Evolutionary conservation across 2,113 vertebrate genomes (phyloP).

Genomic region (Mionectes macconnelli): DNA sequence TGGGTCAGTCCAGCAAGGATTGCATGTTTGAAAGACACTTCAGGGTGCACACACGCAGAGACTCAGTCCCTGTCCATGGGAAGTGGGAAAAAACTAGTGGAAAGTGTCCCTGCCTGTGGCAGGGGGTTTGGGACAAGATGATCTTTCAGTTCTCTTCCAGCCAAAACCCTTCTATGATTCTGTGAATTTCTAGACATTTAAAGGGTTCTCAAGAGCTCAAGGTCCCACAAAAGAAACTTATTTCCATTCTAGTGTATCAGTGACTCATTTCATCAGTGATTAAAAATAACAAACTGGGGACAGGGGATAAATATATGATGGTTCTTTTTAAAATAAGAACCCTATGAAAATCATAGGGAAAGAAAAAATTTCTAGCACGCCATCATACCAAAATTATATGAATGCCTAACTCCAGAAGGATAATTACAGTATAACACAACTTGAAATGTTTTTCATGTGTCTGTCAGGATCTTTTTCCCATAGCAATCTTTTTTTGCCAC

Average conservation of each 20-base stretch:
- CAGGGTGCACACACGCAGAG: not conserved
- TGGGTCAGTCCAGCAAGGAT: not conserved
- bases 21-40: not conserved
- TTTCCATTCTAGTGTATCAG: not conserved
- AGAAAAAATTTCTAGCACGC: not conserved
- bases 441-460: slow-evolving; percentile 45
- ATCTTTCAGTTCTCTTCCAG: not conserved
- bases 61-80: not conserved
- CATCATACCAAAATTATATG: slow-evolving; percentile 29
- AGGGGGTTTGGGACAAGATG: not conserved
- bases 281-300: not conserved
- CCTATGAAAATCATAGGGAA: slow-evolving; percentile 12
- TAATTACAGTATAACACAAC: slow-evolving; percentile 54
- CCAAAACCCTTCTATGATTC: not conserved
- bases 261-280: not conserved
- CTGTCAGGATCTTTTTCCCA: slow-evolving; percentile 46
- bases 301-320: not conserved
- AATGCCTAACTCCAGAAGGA: slow-evolving; percentile 9
- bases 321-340: not conserved
- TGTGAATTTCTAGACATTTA: not conserved
- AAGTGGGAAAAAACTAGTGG: not conserved
- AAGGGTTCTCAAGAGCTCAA: not conserved
- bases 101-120: not conserved
- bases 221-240: not conserved
- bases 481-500: not conserved